Conservation (phyloP, 2,888 invertebrate genomes). For the Andricus curvator region DNA sequence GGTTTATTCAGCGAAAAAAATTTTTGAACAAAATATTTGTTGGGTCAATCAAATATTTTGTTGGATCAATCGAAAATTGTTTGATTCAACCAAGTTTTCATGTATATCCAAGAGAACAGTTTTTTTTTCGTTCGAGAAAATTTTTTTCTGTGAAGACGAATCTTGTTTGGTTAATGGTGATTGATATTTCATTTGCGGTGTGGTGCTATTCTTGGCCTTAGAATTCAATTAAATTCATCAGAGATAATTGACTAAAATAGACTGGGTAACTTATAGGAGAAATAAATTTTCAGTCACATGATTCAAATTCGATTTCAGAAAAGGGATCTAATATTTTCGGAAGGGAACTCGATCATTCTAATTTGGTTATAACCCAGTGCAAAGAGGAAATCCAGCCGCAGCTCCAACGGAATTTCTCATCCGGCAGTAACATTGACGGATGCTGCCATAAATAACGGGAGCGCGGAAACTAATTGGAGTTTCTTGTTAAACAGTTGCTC, state of each 20-base stretch:
- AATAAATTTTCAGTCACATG: not conserved
- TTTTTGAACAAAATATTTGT: too few species aligned
- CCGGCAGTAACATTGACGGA: conserved; percentile 69
- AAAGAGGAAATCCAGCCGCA: conserved; percentile 48
- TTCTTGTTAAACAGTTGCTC: conserved; percentile 66
- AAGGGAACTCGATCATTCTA: conserved; percentile 51
- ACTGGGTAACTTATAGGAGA: not conserved
- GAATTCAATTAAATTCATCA: not conserved
- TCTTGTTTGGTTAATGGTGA: too few species aligned
- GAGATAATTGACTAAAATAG: not conserved
- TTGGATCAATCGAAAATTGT: too few species aligned
- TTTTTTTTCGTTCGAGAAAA: too few species aligned
- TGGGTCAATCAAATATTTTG: too few species aligned
- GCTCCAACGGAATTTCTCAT: conserved; percentile 63
- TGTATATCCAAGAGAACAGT: too few species aligned
- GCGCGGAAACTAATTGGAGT: conserved; percentile 69
- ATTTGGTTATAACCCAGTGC: conserved; percentile 52
- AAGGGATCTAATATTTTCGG: conserved; percentile 14
- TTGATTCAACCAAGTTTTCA: too few species aligned
- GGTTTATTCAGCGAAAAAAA: too few species aligned
- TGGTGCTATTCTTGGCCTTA: too few species aligned
- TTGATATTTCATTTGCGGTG: too few species aligned
- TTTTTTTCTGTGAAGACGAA: too few species aligned
- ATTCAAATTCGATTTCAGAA: conserved; percentile 19
- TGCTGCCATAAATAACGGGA: conserved; percentile 69